A percentile compares a stretch with the other conserved stretches of the same genome.
Evolutionary conservation across 2,888 invertebrate genomes (phyloP).

Genomic region (Ochropacha duplaris): DNA sequence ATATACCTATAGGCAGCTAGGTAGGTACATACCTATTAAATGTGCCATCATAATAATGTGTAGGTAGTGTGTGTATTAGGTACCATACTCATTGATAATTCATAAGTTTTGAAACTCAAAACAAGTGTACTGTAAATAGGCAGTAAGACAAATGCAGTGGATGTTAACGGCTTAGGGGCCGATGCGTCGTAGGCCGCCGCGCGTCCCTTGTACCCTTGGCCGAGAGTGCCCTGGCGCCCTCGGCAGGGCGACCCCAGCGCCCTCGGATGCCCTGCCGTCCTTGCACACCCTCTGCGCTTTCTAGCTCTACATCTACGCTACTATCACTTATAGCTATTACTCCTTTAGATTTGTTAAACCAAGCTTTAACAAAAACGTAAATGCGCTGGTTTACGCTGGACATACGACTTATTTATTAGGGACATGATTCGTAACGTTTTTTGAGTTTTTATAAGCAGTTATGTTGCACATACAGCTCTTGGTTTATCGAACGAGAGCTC

Average conservation of each 20-base stretch:
- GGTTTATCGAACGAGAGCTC: too few relatives aligned
- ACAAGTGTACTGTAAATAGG: slow-evolving; percentile 38
- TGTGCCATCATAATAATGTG: neutral
- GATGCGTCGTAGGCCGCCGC: slow-evolving; percentile 29
- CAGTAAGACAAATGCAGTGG: slow-evolving; percentile 34
- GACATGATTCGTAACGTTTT: slow-evolving; percentile 2
- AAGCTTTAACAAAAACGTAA: neutral
- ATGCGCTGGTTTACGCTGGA: neutral
- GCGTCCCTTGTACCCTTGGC: slow-evolving; percentile 65
- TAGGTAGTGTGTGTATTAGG: too few relatives aligned
- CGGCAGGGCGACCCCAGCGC: slow-evolving; percentile 53
- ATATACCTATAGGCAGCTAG: too few relatives aligned
- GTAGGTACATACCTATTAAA: too few relatives aligned
- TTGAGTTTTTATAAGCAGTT: slow-evolving; percentile 7
- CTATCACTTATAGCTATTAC: slow-evolving; percentile 42
- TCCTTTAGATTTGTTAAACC: slow-evolving; percentile 32
- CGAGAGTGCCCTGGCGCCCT: slow-evolving; percentile 57
- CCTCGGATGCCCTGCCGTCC: slow-evolving; percentile 59
- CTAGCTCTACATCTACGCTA: slow-evolving; percentile 16
- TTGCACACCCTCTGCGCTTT: slow-evolving; percentile 56
- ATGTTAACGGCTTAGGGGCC: slow-evolving; percentile 43
- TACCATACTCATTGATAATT: neutral
- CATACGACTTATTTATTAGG: neutral
- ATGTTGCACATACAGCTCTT: neutral
- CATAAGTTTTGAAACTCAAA: slow-evolving; percentile 16